phyloP scores from a whole-genome alignment of 2,888 invertebrate species.

The Macaria notata region DNA sequence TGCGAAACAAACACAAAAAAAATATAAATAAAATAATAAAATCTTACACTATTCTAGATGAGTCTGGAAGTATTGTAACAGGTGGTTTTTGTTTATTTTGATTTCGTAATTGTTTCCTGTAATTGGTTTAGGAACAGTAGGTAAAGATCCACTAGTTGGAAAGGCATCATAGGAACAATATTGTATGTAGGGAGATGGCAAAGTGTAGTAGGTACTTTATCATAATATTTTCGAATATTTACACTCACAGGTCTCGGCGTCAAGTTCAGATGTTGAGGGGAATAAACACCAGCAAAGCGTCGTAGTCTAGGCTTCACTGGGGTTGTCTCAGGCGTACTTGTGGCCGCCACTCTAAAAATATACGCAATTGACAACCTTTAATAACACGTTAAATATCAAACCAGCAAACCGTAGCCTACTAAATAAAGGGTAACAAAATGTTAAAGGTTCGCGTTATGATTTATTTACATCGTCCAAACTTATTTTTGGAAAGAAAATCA shows the following conservation, averaged over 20 bases:
- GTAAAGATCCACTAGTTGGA: no score
- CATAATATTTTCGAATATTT: no score
- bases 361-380: slow-evolving; percentile 32
- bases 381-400: slow-evolving; percentile 29
- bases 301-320: slow-evolving; percentile 69
- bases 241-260: slow-evolving; percentile 71
- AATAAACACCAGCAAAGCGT: slow-evolving; percentile 72
- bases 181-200: no score
- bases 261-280: slow-evolving; percentile 75
- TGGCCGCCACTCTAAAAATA: slow-evolving; percentile 47
- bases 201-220: no score
- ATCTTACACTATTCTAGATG: no score
- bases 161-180: no score
- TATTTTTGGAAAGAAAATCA: slow-evolving; percentile 79
- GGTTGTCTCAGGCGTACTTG: slow-evolving; percentile 52
- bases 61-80: no score
- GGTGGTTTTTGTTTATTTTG: no score
- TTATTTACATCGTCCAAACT: slow-evolving; percentile 78
- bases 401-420: slow-evolving; percentile 24
- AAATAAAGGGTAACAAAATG: slow-evolving; percentile 49
- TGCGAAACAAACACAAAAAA: slow-evolving; percentile 1
- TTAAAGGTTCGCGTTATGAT: slow-evolving; percentile 65
- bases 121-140: no score
- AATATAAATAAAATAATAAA: no score
- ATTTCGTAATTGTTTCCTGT: no score